phyloP scores from a whole-genome alignment of 2,888 invertebrate genomes.

The Balanococcus diminutus region DNA sequence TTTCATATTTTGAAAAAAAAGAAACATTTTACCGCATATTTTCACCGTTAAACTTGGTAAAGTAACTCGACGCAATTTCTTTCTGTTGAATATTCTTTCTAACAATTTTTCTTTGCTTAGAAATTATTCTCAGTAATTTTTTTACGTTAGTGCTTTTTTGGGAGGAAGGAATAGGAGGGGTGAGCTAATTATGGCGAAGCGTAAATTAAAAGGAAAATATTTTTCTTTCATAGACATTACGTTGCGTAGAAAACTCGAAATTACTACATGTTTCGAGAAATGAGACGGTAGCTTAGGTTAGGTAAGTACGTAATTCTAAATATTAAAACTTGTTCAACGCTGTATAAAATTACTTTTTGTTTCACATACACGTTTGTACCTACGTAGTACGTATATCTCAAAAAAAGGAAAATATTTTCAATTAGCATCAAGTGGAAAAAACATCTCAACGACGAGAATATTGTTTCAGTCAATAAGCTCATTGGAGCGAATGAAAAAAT shows the following conservation, averaged over 20 bases:
- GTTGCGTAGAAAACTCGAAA: not conserved
- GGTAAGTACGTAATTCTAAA: not conserved
- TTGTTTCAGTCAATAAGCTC: conserved; percentile 25
- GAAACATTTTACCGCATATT: not conserved
- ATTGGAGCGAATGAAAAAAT: not conserved
- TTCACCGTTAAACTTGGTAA: not conserved
- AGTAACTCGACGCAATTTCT: not conserved
- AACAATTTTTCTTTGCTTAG: not conserved
- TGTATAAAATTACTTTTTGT: not conserved
- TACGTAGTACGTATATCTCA: too few relatives aligned
- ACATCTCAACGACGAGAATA: conserved; percentile 8
- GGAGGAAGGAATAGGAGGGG: not conserved
- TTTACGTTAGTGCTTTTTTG: not conserved
- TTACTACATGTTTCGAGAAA: too few relatives aligned
- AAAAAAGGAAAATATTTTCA: not conserved
- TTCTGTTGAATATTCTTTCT: not conserved
- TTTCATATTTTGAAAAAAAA: not conserved
- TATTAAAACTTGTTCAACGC: not conserved
- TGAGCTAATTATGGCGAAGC: not conserved
- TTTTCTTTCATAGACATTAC: not conserved
- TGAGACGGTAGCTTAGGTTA: too few relatives aligned
- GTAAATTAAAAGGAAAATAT: not conserved
- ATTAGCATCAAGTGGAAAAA: not conserved
- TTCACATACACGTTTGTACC: not conserved
- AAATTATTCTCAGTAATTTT: too few relatives aligned